Base-by-base conservation (phyloP, 2,888 invertebrate species). In the Tetragonula carbonaria region DNA sequence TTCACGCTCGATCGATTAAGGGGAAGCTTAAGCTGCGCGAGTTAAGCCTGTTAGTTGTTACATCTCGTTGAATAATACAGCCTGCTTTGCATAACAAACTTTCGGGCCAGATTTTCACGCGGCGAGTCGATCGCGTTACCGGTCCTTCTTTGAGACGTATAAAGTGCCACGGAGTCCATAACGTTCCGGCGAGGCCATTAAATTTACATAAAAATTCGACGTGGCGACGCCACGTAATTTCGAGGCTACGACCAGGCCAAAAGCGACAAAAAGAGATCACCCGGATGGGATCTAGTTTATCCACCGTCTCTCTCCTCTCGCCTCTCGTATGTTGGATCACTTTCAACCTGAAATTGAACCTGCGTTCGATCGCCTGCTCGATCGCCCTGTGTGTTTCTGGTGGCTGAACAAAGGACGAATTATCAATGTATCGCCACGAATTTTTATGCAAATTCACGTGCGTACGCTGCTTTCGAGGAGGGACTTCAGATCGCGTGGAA, bases 131-230 rank as follows among this genome's bases (percentile, higher is more conserved):
- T 88, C 85, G 85, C 62, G 72, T 86, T 87, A 87, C 80, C 62
- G 51, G 45, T 45, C 68, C n/a, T 74, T 82, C 86, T 83, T 80
- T 85, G 86, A 80, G 76, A 74, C 75, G 82, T 78, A 80, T 85
- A 86, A 89, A 87, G 79, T 80, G 79, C 53, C 45, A 45, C 2
- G 45, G 84, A 78, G 83, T 85, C 74, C 82, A 77, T 89, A 86
- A 89, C 80, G 82, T 74, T 67, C 63, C 67, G 13, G 5, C 74
- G 55, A 74, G 76, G 81, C 76, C 86, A 84, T 89, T 89, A 87
- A 87, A 89, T 89, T 89, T 89, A 73, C 89, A 89, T 89, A 88
- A 89, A 89, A 89, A 86, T 89, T 82, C 75, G 59, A 50, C 68
- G 74, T 65, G 59, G 67, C 55, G 76, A 45, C 45, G 45, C 8